Percentiles rank a stretch among this genome's conserved stretches.
These are phyloP conservation scores for Bombycilla garrulus DNA, from an alignment of 2,113 vertebrate species.

Conservation along the genomic window DNA sequence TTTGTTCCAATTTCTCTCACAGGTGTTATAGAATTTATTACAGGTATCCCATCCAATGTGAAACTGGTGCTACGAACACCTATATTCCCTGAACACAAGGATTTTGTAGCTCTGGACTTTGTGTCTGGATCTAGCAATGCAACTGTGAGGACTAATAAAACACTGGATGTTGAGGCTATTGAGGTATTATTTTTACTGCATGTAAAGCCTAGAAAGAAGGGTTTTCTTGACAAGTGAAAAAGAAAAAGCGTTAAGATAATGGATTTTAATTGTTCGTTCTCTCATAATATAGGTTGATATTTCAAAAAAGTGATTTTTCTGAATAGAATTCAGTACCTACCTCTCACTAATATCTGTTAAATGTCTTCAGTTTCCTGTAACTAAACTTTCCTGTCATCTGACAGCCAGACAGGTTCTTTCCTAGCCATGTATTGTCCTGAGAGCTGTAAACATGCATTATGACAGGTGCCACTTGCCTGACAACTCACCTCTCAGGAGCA, in stretches of 20 bases:
- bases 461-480: background rate
- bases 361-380: background rate
- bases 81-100: background rate
- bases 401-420: background rate
- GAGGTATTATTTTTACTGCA: background rate
- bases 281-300: background rate
- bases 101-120: background rate
- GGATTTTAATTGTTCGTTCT: background rate
- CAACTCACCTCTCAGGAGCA: background rate
- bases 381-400: background rate
- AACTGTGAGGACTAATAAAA: background rate
- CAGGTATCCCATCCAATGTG: background rate
- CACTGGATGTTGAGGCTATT: background rate
- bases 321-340: background rate
- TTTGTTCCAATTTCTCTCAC: background rate
- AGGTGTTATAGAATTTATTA: constrained; percentile 61
- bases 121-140: background rate
- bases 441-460: background rate
- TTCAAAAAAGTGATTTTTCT: background rate
- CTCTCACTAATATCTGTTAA: background rate
- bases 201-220: background rate
- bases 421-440: background rate
- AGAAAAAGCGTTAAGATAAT: background rate
- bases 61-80: background rate
- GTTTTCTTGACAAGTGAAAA: background rate